Base-by-base conservation (phyloP, 2,797 vertebrate genomes). In the Oreonectes daqikongensis region DNA sequence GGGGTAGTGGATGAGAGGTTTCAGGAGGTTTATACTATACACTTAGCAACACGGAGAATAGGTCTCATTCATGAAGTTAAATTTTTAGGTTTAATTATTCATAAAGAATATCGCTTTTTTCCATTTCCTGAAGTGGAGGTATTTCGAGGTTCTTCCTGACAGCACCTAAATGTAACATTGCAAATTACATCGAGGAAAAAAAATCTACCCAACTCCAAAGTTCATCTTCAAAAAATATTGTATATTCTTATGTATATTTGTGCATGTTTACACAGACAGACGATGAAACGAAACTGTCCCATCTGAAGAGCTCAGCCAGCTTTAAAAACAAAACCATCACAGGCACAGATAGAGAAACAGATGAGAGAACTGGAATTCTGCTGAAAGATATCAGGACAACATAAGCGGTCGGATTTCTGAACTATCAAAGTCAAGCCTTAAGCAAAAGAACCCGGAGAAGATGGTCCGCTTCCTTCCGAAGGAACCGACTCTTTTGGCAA, bases 401-500 rank as follows among this genome's bases (percentile, higher is more conserved):
- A 78, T 75, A 50, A 74, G 44, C 74, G 59, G 69, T 52, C 46
- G 73, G 60, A 79, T 73, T 67, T 77, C 18, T 18, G 46, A 79
- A 38, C 35, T 79, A 64, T 81, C 77, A 72, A 79, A 79, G 66
- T 55, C 67, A 64, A 74, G 79, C 77, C 70, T 69, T 5, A 52
- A 71, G 79, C 69, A 64, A 77, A 73, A 69, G 79, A 52, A 80
- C 40, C 4, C 28, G 12, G 59, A 60, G 42, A 71, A 20, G 69
- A 81, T 40, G 53, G 66, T 72, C 74, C 55, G 55, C 60, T 81
- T 81, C 69, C 77, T 79, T 69, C 73, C 69, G 55, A 48, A 57
- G 53, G 72, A 77, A 77, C 82, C 76, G 52, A 66, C 44, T 28
- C 52, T 60, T 75, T 79, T 70, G 72, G 77, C 67, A 57, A 61